phyloP scores from a whole-genome alignment of 2,113 vertebrate species.

The Telmatochromis sp. region DNA sequence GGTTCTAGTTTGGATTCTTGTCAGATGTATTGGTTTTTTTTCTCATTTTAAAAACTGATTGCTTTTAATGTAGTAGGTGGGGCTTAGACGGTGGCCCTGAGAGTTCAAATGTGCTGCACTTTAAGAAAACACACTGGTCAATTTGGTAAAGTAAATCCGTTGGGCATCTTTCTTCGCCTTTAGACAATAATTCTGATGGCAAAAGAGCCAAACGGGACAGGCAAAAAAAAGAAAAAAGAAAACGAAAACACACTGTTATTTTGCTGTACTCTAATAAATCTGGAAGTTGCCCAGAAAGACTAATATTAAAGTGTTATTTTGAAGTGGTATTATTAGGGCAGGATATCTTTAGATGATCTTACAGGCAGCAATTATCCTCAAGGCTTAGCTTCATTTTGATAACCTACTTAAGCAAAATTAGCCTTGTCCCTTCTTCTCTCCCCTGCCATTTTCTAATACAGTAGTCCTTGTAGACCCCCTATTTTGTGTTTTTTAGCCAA shows the following conservation, averaged over 20 bases:
- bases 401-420: conserved; percentile 54
- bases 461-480: not conserved
- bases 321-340: conserved; percentile 40
- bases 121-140: not conserved
- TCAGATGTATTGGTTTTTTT: rapidly evolving
- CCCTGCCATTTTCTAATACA: not conserved
- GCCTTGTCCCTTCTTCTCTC: not conserved
- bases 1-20: not conserved
- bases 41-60: not conserved
- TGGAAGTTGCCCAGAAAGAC: not conserved
- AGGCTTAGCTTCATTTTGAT: conserved; percentile 38
- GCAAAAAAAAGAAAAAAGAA: no score
- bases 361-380: conserved; percentile 25
- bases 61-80: not conserved
- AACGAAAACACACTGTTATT: not conserved
- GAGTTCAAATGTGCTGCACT: not conserved
- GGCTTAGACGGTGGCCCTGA: not conserved
- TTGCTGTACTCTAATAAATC: not conserved
- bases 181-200: no score
- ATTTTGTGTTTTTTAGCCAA: not conserved
- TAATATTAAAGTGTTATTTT: not conserved
- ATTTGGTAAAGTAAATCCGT: no score
- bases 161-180: no score
- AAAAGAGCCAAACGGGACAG: no score
- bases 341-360: conserved; percentile 50